phyloP scores from a whole-genome alignment of 37 sponge, comb jelly and placozoan species.

The Mnemiopsis leidyi region DNA sequence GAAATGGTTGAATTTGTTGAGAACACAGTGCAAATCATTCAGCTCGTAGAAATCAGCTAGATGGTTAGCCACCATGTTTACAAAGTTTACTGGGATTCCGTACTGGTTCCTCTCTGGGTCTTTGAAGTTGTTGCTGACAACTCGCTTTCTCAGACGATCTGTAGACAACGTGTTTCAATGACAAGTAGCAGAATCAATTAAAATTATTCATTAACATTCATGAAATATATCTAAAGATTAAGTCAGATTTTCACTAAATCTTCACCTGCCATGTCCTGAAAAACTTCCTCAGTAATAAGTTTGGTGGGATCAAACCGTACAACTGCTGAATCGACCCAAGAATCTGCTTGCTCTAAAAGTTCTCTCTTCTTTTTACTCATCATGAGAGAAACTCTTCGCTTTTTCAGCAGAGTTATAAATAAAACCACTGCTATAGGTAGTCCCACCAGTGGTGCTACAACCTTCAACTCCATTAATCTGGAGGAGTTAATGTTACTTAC shows the following conservation, averaged over 20 bases:
- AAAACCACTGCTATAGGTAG: neutral
- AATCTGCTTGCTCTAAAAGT: neutral
- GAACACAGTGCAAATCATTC: neutral
- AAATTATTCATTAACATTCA: too few species aligned
- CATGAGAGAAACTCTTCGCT: neutral
- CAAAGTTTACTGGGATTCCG: neutral
- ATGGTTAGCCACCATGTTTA: constrained; percentile 35
- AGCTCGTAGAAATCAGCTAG: neutral
- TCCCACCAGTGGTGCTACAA: neutral
- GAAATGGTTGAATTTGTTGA: constrained; percentile 9
- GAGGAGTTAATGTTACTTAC: neutral
- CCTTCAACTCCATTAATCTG: neutral
- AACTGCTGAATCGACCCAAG: neutral
- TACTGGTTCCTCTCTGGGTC: neutral
- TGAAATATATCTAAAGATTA: too few species aligned
- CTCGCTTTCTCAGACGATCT: neutral
- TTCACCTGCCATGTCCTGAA: neutral
- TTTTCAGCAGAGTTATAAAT: neutral
- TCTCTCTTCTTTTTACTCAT: neutral
- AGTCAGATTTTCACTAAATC: neutral
- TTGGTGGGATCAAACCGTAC: neutral
- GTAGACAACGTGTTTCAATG: neutral
- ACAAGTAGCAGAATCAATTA: too few species aligned
- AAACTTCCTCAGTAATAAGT: neutral
- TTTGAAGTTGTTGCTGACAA: neutral